A percentile compares a stretch with the other conserved stretches of the same genome.
phyloP scores from a whole-genome alignment of 1,140 invertebrate species.

The Drosophila lini region DNA sequence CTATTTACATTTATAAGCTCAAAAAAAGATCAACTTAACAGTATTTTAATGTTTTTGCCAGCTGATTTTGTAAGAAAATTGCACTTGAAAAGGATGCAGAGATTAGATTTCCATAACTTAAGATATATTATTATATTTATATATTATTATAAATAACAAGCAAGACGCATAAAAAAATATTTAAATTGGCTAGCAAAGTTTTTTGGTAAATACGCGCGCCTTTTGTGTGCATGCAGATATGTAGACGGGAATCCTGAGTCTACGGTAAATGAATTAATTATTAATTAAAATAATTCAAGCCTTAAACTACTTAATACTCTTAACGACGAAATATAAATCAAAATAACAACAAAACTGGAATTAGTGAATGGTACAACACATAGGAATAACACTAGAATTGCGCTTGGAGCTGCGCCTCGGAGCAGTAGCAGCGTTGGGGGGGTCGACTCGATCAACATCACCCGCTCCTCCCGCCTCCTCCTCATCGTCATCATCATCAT shows the following conservation, averaged over 20 bases:
- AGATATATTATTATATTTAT: not conserved
- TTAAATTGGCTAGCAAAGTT: conserved; percentile 13
- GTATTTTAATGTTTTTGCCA: not conserved
- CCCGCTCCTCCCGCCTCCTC: conserved; percentile 31
- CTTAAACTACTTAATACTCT: conserved; percentile 31
- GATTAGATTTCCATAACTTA: conserved; percentile 8
- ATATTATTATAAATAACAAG: conserved; percentile 20
- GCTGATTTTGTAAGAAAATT: not conserved
- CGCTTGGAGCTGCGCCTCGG: conserved; percentile 43
- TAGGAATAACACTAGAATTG: conserved; percentile 54
- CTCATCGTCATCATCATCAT: conserved; percentile 11
- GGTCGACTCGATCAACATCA: conserved; percentile 67
- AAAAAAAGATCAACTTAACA: not conserved
- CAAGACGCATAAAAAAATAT: not conserved
- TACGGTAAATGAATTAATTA: not conserved
- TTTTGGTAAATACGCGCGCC: conserved; percentile 32
- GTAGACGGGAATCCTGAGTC: not conserved
- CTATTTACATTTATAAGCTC: not conserved
- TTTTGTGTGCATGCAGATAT: conserved; percentile 20
- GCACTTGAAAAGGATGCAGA: conserved; percentile 6
- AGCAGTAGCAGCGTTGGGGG: conserved; percentile 26
- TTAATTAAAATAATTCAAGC: conserved; percentile 33
- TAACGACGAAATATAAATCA: conserved; percentile 36
- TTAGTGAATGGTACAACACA: conserved; percentile 78
- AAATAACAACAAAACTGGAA: conserved; percentile 50